Evolutionary conservation across 2,113 vertebrate genomes (phyloP), one percentile per base, ranked within the genome.

Genomic region (Sylvietta virens): DNA sequence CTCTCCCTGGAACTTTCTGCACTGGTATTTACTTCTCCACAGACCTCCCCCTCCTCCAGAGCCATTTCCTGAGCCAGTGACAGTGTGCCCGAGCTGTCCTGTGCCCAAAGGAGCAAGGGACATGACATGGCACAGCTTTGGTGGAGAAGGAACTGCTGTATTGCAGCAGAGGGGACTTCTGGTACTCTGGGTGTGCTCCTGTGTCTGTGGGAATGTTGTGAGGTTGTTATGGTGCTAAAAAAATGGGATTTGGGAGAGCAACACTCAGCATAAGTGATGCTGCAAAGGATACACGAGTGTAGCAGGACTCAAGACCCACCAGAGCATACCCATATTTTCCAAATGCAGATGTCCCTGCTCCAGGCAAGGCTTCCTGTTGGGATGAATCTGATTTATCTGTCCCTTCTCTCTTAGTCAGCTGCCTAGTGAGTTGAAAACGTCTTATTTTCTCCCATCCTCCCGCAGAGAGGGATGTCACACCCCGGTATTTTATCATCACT

Each of bases 1-100:
- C 90, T 93, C 93, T 80, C 76, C 1, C 90, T 94, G 93, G 88
- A 96, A 95, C 82, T 82, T 96, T 92, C 93, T 90, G 79, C 72
- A 66, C 60, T 6, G 35, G 40, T 26, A 88, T 93, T 92, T 57
- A 47, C 71, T 65, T 82, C 85, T 53, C 39, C 5, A 3, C 44
- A 80, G 71, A 76, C n/a, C 66, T 74, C 62, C 17, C 61, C 62
- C 86, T 93, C 26, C 42, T 90, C 62, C 95, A 69, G 67, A 85
- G 54, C n/a, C 0, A 3, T 74, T 67, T 85, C 70, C 88, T 1
- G 1, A 84, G 58, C 16, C 66, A 1, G 39, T 11, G 0, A 15
- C 4, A 0, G 71, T 0, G 0, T 50, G 24, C 31, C 66, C 0
- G 1, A 76, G 57, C 35, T 2, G 7, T 8, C 37, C 74, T 6